Percentiles rank a stretch among this genome's conserved stretches.
phyloP scores from a whole-genome alignment of 30 jellyfish, hydroid and myxozoan genomes.

The Pseudorhiza aurosa region DNA sequence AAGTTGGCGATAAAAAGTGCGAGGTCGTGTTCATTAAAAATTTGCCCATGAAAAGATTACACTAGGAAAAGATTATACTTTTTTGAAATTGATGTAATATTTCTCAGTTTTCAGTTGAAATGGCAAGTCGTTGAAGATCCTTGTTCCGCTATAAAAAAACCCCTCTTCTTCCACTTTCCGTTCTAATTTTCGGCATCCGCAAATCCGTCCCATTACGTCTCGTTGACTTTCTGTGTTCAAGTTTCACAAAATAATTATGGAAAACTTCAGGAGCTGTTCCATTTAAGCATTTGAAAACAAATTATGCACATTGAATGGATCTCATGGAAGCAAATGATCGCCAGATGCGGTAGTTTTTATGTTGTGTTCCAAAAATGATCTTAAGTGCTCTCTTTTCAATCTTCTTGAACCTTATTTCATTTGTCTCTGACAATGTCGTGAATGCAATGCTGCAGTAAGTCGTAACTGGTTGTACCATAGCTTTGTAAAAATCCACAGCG shows the following conservation, averaged over 20 bases:
- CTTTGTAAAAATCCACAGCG: slow-evolving; percentile 11
- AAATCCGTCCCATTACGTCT: slow-evolving; percentile 56
- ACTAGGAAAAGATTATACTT: no score
- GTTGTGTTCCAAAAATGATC: slow-evolving; percentile 50
- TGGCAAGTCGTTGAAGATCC: slow-evolving; percentile 49
- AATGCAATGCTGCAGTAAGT: slow-evolving; percentile 25
- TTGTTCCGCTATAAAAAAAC: slow-evolving; percentile 41
- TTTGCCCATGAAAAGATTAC: no score
- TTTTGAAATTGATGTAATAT: background rate
- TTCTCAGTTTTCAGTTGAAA: slow-evolving; percentile 9
- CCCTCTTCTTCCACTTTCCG: slow-evolving; percentile 58
- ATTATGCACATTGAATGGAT: slow-evolving; percentile 4
- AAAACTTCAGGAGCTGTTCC: slow-evolving; percentile 63
- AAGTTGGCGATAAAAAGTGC: no score
- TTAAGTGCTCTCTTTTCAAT: slow-evolving; percentile 58
- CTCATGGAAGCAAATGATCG: slow-evolving; percentile 56
- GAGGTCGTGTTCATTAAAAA: no score
- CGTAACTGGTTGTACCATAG: slow-evolving; percentile 25
- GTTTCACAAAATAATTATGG: slow-evolving; percentile 40
- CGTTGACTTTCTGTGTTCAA: slow-evolving; percentile 47
- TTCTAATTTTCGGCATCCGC: slow-evolving; percentile 58
- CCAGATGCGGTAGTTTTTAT: background rate
- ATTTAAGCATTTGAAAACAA: slow-evolving; percentile 41
- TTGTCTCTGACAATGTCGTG: slow-evolving; percentile 47
- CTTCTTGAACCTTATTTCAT: slow-evolving; percentile 48